Conservation (phyloP, 2,797 vertebrate genomes). For the Harpagifer antarcticus region DNA sequence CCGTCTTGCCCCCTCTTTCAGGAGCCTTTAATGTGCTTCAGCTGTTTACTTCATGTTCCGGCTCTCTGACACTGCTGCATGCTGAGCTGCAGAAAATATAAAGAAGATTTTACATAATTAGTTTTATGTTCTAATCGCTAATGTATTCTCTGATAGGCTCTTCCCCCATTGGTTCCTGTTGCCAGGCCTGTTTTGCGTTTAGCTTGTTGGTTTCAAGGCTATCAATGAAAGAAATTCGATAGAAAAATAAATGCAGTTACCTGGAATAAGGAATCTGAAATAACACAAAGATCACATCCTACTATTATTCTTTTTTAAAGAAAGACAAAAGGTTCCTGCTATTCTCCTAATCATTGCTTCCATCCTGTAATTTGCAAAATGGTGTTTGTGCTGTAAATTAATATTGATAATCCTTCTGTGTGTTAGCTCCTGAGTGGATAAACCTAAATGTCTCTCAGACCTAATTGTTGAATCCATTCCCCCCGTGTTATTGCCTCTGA, state of each 20-base stretch:
- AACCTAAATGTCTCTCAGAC: no score
- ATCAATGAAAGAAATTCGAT: no score
- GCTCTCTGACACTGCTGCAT: constrained; percentile 5
- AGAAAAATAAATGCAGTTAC: no score
- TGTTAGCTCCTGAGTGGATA: no score
- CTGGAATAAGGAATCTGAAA: no score
- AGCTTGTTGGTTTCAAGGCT: no score
- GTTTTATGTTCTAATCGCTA: constrained; percentile 6
- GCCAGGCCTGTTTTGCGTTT: no score
- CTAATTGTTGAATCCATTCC: no score
- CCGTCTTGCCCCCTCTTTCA: constrained; percentile 43
- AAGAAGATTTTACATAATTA: background rate
- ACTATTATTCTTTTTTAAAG: background rate
- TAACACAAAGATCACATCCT: background rate
- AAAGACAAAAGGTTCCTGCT: background rate
- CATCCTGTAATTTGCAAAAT: background rate
- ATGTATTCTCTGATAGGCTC: no score
- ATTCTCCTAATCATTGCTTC: background rate
- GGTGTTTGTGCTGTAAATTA: background rate
- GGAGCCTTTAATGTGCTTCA: constrained; percentile 45
- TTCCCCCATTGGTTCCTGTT: no score
- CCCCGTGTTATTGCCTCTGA: no score
- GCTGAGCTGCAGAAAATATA: background rate
- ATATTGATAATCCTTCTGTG: no score
- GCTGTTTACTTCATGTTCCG: constrained; percentile 19